Evolutionary conservation across 2,113 vertebrate genomes (phyloP).

Genomic region (Syrrhaptes paradoxus): DNA sequence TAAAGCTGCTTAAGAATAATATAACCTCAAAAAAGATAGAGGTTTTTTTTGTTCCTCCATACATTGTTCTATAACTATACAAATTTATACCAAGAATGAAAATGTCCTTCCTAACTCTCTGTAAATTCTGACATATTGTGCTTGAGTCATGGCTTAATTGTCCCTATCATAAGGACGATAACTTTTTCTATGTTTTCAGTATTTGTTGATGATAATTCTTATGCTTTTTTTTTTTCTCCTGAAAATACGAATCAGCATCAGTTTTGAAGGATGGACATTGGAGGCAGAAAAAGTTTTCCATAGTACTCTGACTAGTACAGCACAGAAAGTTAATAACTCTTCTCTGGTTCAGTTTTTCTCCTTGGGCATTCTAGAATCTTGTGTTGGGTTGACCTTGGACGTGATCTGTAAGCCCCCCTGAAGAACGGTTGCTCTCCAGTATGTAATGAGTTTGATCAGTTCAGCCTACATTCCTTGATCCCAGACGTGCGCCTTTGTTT

Average conservation of each 20-base stretch:
- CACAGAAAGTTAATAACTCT: background rate
- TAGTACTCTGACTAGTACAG: background rate
- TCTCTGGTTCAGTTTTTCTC: background rate
- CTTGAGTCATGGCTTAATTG: background rate
- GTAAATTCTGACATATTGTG: background rate
- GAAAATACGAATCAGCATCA: background rate
- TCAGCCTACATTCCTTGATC: background rate
- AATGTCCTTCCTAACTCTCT: background rate
- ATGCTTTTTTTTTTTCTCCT: background rate
- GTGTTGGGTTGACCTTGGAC: background rate
- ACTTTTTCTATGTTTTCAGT: background rate
- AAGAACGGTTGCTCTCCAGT: background rate
- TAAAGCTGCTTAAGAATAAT: background rate
- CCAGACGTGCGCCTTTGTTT: background rate
- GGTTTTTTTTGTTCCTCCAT: background rate
- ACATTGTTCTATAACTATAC: background rate
- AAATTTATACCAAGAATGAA: background rate
- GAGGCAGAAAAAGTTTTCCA: background rate
- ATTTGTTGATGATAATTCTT: background rate
- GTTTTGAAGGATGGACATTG: background rate
- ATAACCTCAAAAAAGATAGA: background rate
- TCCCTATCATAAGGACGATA: background rate
- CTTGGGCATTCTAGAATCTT: background rate
- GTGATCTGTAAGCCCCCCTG: background rate
- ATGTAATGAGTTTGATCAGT: background rate